Evolutionary conservation across 2,797 vertebrate species (phyloP).

Genomic region (Nannoperca australis): DNA sequence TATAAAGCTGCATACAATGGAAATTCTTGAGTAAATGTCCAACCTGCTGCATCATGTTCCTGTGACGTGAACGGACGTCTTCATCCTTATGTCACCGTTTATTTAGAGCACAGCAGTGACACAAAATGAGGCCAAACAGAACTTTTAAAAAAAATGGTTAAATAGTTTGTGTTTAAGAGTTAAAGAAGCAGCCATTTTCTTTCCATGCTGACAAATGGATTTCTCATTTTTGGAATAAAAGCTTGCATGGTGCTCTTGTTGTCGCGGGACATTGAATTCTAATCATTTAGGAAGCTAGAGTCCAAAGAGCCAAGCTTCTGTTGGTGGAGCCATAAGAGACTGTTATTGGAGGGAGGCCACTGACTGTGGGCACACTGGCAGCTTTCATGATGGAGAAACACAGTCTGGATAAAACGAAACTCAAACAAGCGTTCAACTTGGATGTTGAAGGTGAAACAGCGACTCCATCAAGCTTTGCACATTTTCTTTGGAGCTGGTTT

Average conservation of each 20-base stretch:
- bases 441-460: slow-evolving; percentile 25
- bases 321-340: slow-evolving; percentile 16
- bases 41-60: background rate
- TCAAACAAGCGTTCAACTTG: background rate
- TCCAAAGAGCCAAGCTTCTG: slow-evolving; percentile 34
- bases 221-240: slow-evolving; percentile 25
- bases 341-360: slow-evolving; percentile 33
- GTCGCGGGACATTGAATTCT: slow-evolving; percentile 29
- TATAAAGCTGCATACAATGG: too few species aligned
- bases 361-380: slow-evolving; percentile 23
- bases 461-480: slow-evolving; percentile 4
- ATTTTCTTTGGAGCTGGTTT: background rate
- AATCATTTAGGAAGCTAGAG: slow-evolving; percentile 28
- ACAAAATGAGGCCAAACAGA: background rate
- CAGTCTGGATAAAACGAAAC: background rate
- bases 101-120: background rate
- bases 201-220: background rate
- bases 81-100: background rate
- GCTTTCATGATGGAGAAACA: slow-evolving; percentile 18
- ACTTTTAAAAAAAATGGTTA: background rate
- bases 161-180: background rate
- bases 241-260: slow-evolving; percentile 3
- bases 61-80: background rate
- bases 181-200: background rate
- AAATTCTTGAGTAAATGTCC: background rate